These are phyloP conservation scores for Myripristis murdjan DNA, from an alignment of 2,797 vertebrate species.

Conservation along the genomic window DNA sequence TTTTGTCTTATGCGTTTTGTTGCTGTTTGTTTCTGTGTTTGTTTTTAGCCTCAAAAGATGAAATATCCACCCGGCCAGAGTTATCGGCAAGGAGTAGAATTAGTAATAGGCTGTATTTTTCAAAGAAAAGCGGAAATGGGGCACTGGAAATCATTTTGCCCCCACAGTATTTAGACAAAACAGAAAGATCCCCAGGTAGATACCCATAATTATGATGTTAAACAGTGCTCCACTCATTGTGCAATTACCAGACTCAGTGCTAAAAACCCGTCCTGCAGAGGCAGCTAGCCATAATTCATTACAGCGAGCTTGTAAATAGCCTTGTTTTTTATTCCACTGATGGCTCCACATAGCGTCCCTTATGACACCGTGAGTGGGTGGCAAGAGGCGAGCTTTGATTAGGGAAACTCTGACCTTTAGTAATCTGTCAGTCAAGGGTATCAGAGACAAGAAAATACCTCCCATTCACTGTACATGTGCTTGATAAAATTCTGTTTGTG, in stretches of 20 bases:
- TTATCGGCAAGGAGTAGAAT: too few species aligned
- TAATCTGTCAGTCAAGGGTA: conserved; percentile 58
- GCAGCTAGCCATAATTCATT: conserved; percentile 54
- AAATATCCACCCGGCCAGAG: conserved; percentile 14
- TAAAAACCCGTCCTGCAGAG: conserved; percentile 45
- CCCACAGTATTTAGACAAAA: conserved; percentile 40
- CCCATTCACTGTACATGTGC: conserved; percentile 15
- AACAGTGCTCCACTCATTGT: conserved; percentile 66
- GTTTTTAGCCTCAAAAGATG: conserved; percentile 9
- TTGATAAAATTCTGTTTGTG: conserved; percentile 41
- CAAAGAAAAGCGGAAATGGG: conserved; percentile 46
- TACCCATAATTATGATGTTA: conserved; percentile 70
- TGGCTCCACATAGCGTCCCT: conserved; percentile 18
- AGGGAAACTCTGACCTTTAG: conserved; percentile 59
- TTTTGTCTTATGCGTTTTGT: too few species aligned
- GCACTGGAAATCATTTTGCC: conserved; percentile 24
- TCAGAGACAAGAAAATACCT: conserved; percentile 18
- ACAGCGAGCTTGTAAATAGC: conserved; percentile 53
- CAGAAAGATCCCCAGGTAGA: conserved; percentile 60
- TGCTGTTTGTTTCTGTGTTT: too few species aligned
- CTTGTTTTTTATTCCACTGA: conserved; percentile 27
- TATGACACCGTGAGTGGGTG: conserved; percentile 35
- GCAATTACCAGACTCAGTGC: conserved; percentile 56
- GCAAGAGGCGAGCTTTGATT: conserved; percentile 40
- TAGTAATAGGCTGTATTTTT: conserved; percentile 38